Percentiles rank a stretch among this genome's conserved stretches.
phyloP scores from a whole-genome alignment of 2,797 vertebrate species.

The Pangasius djambal region DNA sequence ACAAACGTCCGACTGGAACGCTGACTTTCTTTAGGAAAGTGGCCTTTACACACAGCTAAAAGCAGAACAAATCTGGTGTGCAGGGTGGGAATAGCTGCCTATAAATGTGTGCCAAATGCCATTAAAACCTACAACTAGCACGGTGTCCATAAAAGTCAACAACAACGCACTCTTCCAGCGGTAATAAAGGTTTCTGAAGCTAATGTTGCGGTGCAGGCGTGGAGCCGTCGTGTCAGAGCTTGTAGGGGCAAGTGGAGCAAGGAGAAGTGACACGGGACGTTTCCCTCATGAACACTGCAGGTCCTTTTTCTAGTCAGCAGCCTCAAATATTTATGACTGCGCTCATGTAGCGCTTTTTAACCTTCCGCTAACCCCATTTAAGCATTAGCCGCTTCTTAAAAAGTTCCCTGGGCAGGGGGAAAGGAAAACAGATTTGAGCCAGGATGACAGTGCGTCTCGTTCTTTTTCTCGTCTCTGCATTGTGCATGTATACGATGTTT shows the following conservation, averaged over 20 bases:
- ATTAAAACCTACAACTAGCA: constrained; percentile 2
- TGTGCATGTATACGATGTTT: no score
- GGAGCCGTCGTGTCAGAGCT: constrained; percentile 51
- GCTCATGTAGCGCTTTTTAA: constrained; percentile 72
- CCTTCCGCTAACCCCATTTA: constrained; percentile 75
- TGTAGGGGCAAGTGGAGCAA: constrained; percentile 77
- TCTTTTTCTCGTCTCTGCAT: background rate
- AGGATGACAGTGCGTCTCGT: constrained; percentile 54
- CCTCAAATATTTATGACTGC: constrained; percentile 80
- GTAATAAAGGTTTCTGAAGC: background rate
- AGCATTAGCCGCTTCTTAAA: constrained; percentile 73
- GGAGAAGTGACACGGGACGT: constrained; percentile 47
- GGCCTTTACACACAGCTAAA: constrained; percentile 18
- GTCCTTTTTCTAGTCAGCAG: constrained; percentile 65
- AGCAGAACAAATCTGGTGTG: constrained; percentile 18
- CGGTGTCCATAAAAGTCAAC: background rate
- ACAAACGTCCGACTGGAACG: constrained; percentile 42
- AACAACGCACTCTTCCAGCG: background rate
- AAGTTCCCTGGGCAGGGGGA: constrained; percentile 64
- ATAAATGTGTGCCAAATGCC: background rate
- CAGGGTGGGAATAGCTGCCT: background rate
- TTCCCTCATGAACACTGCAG: constrained; percentile 63
- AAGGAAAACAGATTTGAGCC: constrained; percentile 59
- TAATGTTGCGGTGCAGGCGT: background rate
- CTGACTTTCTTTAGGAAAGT: constrained; percentile 37